phyloP scores from a whole-genome alignment of 2,113 vertebrate genomes.

The Nerophis lumbriciformis region DNA sequence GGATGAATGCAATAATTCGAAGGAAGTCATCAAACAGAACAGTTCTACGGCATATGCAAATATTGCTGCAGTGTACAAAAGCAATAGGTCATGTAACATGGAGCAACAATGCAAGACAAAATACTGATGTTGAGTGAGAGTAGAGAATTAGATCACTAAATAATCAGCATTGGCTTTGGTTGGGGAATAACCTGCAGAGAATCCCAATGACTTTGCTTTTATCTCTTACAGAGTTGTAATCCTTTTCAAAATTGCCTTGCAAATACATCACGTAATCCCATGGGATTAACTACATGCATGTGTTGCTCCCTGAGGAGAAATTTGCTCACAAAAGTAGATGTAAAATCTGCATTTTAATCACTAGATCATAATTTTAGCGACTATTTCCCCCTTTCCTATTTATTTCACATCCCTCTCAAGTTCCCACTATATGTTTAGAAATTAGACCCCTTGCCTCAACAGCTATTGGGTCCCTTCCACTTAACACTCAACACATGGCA shows the following conservation, averaged over 20 bases:
- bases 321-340: constrained; percentile 31
- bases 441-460: constrained; percentile 49
- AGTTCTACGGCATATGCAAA: background rate
- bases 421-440: constrained; percentile 49
- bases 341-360: constrained; percentile 43
- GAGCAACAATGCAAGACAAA: background rate
- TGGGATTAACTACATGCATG: constrained; percentile 46
- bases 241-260: constrained; percentile 24
- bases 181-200: constrained; percentile 45
- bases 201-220: constrained; percentile 52
- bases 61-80: constrained; percentile 9
- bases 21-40: constrained; percentile 14
- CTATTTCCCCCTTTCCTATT: constrained; percentile 7
- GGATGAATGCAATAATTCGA: constrained; percentile 32
- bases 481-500: constrained; percentile 56
- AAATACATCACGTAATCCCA: constrained; percentile 39
- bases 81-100: background rate
- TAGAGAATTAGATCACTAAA: constrained; percentile 34
- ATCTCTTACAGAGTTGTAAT: constrained; percentile 37
- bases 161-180: constrained; percentile 35
- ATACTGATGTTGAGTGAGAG: constrained; percentile 20
- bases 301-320: constrained; percentile 13
- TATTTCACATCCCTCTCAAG: background rate
- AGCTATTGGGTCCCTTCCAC: constrained; percentile 39
- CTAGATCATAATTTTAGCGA: constrained; percentile 5